Evolutionary conservation across 2,797 vertebrate species (phyloP).

Genomic region (Toxotes lorentzi): DNA sequence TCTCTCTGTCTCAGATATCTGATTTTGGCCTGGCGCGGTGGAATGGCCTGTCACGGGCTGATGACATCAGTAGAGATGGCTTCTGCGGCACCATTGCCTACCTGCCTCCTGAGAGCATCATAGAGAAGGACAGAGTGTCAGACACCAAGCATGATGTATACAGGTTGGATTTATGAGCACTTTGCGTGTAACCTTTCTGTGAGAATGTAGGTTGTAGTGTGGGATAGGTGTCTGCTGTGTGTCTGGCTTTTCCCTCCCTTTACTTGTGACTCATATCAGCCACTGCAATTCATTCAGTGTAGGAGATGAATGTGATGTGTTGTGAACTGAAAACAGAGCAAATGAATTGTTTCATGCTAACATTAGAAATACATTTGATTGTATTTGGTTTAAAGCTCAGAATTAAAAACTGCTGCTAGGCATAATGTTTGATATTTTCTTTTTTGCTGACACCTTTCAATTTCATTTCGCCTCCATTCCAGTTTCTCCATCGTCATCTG

Average conservation of each 20-base stretch:
- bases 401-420: not conserved
- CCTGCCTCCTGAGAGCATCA: conserved; percentile 96
- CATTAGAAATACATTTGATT: not conserved
- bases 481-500: conserved; percentile 97
- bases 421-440: not conserved
- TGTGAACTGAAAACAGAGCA: not conserved
- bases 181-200: not conserved
- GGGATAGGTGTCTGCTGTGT: not conserved
- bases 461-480: conserved; percentile 41
- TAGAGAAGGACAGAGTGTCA: conserved; percentile 94
- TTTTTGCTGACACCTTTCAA: conserved; percentile 7
- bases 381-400: not conserved
- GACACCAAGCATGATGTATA: conserved; percentile 98
- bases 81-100: conserved; percentile 98
- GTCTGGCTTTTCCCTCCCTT: not conserved
- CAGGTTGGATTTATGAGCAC: conserved; percentile 85
- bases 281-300: not conserved
- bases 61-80: conserved; percentile 96
- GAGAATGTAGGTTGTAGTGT: not conserved
- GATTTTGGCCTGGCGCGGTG: conserved; percentile 98
- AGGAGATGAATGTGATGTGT: not conserved
- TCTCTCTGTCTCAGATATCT: conserved; percentile 88
- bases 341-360: not conserved
- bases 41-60: conserved; percentile 93
- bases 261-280: conserved; percentile 30